Evolutionary conservation across 1,140 invertebrate species (phyloP), one percentile per base, ranked within the genome.

Genomic region (Zeugodacus cucurbitae): DNA sequence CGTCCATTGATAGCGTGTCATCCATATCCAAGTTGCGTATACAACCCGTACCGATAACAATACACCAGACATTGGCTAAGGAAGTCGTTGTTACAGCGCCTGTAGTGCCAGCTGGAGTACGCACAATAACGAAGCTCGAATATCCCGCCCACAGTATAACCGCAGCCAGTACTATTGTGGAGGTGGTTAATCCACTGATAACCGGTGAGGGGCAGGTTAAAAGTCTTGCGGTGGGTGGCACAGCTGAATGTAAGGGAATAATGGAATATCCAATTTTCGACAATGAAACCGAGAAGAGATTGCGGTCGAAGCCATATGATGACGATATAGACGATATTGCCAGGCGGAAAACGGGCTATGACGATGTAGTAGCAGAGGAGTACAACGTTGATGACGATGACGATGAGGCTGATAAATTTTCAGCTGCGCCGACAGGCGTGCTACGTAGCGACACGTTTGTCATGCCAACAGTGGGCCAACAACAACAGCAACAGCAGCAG

Each of bases 171-270:
- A 93, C 91, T 87, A 93, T 93, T 87, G 93, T 93, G 32, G 91
- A 93, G 90, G 93, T 93, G 29, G 90, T 93, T 59, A 93, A 93
- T 88, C 93, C 93, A 10, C 88, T 93, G 41, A 93, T 93, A 70
- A 89, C 90, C 5, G 93, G 93, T 44, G 93, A 93, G 41, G 93
- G 93, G 67, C 89, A 48, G 59, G 91, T 92, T 4, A 91, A 92
- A 67, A 90, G 90, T 74, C 93, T 93, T 34, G 90, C 92, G 48
- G 90, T 93, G 57, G 91, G 93, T 62, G 89, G 91, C 34, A 82
- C 89, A 26, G 37, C 41, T 20, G 88, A 89, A 29, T 48, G 57
- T 41, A n/a, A n/a, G n/a, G n/a, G n/a, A n/a, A n/a, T n/a, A 54
- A 54, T 54, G 14, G 58, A 67, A 59, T 89, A 90, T 87, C 88